Evolutionary conservation across 2,888 invertebrate species (phyloP).

Genomic region (Polydrusus tereticollis): DNA sequence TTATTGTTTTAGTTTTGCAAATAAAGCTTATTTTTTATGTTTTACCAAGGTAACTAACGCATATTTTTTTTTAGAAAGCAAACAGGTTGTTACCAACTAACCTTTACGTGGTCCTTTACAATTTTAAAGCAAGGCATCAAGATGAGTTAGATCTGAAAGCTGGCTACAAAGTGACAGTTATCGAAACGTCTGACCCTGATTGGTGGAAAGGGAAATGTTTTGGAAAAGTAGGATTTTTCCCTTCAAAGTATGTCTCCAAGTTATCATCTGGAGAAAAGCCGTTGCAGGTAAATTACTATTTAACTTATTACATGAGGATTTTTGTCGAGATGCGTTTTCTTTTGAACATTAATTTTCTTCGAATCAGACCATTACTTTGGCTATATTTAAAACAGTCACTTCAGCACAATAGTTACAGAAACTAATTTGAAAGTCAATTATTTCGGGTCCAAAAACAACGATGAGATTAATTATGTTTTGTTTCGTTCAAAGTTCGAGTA

Average conservation of each 20-base stretch:
- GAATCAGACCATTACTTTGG: neutral
- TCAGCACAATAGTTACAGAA: neutral
- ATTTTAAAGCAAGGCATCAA: conserved; percentile 93
- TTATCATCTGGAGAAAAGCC: conserved; percentile 92
- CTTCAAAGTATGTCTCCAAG: conserved; percentile 94
- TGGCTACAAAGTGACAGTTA: conserved; percentile 91
- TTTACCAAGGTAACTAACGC: neutral
- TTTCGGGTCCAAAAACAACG: neutral
- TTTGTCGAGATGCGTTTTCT: too few species aligned
- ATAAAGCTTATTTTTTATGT: too few species aligned
- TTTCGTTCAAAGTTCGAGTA: neutral
- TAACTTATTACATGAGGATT: conserved; percentile 59
- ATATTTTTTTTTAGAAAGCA: conserved; percentile 75
- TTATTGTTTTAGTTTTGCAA: too few species aligned
- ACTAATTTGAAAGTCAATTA: conserved; percentile 10
- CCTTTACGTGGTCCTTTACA: conserved; percentile 93
- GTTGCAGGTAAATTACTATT: conserved; percentile 76
- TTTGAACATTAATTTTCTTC: neutral
- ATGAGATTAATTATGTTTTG: neutral
- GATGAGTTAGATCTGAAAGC: conserved; percentile 95
- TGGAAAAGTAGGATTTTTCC: conserved; percentile 92
- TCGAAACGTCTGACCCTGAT: conserved; percentile 94
- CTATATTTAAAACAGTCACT: neutral
- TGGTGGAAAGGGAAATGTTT: conserved; percentile 98
- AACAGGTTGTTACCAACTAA: conserved; percentile 90